Base-by-base conservation (phyloP, 2,797 vertebrate species). In the Crenuchus spilurus region DNA sequence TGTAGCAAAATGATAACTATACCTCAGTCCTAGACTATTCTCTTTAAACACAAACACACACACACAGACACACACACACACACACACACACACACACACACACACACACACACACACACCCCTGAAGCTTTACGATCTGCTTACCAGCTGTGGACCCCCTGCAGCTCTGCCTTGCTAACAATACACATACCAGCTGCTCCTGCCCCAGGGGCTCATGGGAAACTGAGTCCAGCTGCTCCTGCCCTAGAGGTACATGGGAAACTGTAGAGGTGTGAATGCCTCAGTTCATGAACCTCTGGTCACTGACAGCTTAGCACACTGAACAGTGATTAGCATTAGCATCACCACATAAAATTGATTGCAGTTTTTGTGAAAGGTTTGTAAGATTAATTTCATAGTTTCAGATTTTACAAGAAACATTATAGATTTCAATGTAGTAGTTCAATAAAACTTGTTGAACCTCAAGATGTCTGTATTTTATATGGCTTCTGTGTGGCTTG, bases 41-140 rank as follows among this genome's bases (percentile, higher is more conserved):
- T n/a, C n/a, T n/a, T n/a, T n/a, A n/a, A n/a, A n/a, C n/a, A n/a
- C n/a, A n/a, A n/a, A n/a, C n/a, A n/a, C n/a, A n/a, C n/a, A n/a
- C n/a, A n/a, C n/a, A n/a, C n/a, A n/a, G n/a, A n/a, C n/a, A n/a
- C n/a, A n/a, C n/a, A n/a, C n/a, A n/a, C n/a, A n/a, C n/a, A n/a
- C n/a, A n/a, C n/a, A n/a, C n/a, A n/a, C n/a, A n/a, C 16, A 26
- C 20, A 51, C 18, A 51, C n/a, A 31, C 6, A 57, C 54, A 33
- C 28, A 33, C 30, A 33, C 54, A 33, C 54, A 9, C 86, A 24
- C 41, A 42, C 41, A 42, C 11, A 42, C 41, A 42, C 6, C 52
- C 54, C 30, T n/a, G n/a, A n/a, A 28, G 60, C 60, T 28, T 0
- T n/a, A 11, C 22, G 42, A n/a, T 20, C 58, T 63, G 39, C 24